Conservation (phyloP, 2,113 vertebrate species). For the Platichthys flesus region DNA sequence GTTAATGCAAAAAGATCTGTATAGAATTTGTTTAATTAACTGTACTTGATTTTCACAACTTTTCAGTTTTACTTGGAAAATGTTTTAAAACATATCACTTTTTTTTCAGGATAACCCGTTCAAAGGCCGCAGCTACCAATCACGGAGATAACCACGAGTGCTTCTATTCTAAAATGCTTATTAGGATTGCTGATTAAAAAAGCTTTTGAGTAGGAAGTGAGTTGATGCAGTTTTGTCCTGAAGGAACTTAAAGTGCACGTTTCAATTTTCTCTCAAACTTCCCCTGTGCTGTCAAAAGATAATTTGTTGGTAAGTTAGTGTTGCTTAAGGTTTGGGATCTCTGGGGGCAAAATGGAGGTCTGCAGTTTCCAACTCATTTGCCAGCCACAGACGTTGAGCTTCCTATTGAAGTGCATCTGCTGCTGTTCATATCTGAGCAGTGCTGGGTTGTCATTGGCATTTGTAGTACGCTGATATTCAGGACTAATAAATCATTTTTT, state of each 20-base stretch:
- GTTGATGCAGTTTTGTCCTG: not conserved
- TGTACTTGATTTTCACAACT: not conserved
- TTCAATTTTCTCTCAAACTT: slow-evolving; percentile 4
- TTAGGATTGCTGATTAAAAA: not conserved
- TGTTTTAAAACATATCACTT: not conserved
- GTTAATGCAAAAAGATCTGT: not conserved
- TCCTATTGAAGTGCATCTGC: not conserved
- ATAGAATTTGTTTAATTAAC: not conserved
- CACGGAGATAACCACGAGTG: slow-evolving; percentile 46
- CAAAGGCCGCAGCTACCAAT: slow-evolving; percentile 69
- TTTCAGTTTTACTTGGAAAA: not conserved
- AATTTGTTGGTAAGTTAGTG: not conserved
- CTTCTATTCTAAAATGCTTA: not conserved
- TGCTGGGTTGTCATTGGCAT: slow-evolving; percentile 7
- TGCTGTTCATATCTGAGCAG: not conserved
- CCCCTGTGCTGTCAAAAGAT: not conserved
- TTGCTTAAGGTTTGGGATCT: not conserved
- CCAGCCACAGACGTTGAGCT: not conserved
- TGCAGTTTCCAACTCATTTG: not conserved
- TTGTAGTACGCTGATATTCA: slow-evolving; percentile 24
- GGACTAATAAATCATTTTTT: slow-evolving; percentile 51
- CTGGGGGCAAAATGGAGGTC: not conserved
- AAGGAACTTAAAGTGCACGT: not conserved
- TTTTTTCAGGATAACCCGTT: slow-evolving; percentile 88
- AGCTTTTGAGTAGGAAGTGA: not conserved